phyloP scores from a whole-genome alignment of 2,888 invertebrate species.

The Lampropteryx suffumata region DNA sequence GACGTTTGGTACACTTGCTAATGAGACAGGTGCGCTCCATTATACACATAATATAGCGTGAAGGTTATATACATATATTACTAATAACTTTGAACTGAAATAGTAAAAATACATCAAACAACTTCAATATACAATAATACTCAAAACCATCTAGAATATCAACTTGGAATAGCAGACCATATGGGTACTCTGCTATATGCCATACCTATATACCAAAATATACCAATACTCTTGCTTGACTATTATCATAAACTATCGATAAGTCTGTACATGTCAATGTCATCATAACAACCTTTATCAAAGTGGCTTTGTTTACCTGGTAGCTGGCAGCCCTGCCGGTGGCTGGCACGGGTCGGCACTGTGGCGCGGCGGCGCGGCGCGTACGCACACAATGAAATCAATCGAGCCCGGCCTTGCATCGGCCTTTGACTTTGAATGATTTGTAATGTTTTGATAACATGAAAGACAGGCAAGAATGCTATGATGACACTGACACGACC shows the following conservation, averaged over 20 bases:
- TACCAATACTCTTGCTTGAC: too few species aligned
- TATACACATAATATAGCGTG: background rate
- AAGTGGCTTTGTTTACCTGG: constrained; percentile 1
- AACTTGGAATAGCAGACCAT: too few species aligned
- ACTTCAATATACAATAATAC: too few species aligned
- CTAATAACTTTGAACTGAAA: background rate
- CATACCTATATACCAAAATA: too few species aligned
- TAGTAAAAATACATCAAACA: too few species aligned
- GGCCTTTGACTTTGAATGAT: constrained; percentile 22
- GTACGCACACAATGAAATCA: constrained; percentile 35
- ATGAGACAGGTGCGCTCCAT: background rate
- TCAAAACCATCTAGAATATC: too few species aligned
- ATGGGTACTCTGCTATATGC: too few species aligned
- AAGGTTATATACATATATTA: background rate
- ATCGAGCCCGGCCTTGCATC: constrained; percentile 15
- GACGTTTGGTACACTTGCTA: constrained; percentile 4
- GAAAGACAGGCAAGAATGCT: background rate
- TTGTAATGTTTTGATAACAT: constrained; percentile 8
- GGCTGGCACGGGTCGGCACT: constrained; percentile 44
- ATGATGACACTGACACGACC: background rate
- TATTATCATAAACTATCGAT: too few species aligned
- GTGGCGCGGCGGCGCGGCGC: too few species aligned
- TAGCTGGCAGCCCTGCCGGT: constrained; percentile 32
- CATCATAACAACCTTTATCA: too few species aligned
- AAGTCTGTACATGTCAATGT: too few species aligned